A percentile compares a stretch with the other conserved stretches of the same genome.
These are phyloP conservation scores for Desoria tigrina DNA, from an alignment of 2,888 invertebrate genomes.

Conservation along the genomic window DNA sequence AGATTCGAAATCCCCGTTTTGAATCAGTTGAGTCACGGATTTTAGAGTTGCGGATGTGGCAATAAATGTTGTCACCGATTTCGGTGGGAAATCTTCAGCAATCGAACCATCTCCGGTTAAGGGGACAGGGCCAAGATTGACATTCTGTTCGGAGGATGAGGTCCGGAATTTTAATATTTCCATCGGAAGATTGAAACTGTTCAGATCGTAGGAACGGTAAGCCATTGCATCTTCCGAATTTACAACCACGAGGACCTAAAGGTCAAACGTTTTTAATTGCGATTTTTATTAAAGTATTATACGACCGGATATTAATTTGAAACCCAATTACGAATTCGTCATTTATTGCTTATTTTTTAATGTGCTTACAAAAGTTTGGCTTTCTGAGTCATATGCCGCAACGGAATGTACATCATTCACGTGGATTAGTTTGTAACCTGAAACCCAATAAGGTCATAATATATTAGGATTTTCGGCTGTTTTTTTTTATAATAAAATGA, in stretches of 20 bases:
- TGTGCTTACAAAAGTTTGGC: slow-evolving; percentile 31
- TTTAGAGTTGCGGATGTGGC: background rate
- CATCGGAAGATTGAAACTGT: slow-evolving; percentile 9
- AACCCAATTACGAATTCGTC: background rate
- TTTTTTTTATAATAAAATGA: too few relatives aligned
- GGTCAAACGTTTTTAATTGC: too few relatives aligned
- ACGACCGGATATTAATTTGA: background rate
- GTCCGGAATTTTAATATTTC: slow-evolving; percentile 31
- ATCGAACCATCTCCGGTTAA: slow-evolving; percentile 19
- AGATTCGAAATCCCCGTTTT: slow-evolving; percentile 47
- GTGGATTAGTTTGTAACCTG: slow-evolving; percentile 45
- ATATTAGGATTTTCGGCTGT: too few relatives aligned
- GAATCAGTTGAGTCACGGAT: slow-evolving; percentile 25
- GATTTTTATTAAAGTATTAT: too few relatives aligned
- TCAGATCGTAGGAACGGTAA: slow-evolving; percentile 32
- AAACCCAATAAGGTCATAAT: too few relatives aligned
- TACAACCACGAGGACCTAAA: slow-evolving; percentile 41
- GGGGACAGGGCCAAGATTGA: slow-evolving; percentile 2
- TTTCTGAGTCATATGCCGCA: slow-evolving; percentile 42
- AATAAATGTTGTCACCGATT: slow-evolving; percentile 46
- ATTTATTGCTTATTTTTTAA: background rate
- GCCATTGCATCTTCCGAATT: background rate
- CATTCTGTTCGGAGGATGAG: slow-evolving; percentile 38
- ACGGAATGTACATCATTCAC: slow-evolving; percentile 35
- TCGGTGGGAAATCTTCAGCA: slow-evolving; percentile 30